Percentiles rank a stretch among this genome's conserved stretches.
Evolutionary conservation across 1,140 invertebrate species (phyloP).

Genomic region (Orius laevigatus): DNA sequence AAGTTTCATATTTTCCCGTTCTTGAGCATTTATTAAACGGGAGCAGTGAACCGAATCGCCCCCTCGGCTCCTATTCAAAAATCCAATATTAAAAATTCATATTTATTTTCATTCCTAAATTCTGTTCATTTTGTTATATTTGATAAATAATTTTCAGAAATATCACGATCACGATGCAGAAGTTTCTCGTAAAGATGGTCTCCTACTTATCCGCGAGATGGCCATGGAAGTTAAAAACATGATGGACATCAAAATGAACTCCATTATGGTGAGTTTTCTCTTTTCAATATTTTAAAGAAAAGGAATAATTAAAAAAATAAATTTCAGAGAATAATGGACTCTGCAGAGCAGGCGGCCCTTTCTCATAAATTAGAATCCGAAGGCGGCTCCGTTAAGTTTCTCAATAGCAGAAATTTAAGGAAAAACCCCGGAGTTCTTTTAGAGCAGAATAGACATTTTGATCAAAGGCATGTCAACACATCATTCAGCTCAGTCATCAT

Average conservation of each 20-base stretch:
- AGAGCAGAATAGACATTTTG: conserved; percentile 48
- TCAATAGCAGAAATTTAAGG: conserved; percentile 18
- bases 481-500: conserved; percentile 76
- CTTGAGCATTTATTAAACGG: background rate
- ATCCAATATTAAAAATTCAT: background rate
- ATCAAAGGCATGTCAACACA: conserved; percentile 67
- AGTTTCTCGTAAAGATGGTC: conserved; percentile 59
- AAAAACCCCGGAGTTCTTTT: conserved; percentile 16
- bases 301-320: background rate
- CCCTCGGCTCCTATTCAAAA: background rate
- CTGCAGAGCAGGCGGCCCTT: conserved; percentile 67
- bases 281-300: background rate
- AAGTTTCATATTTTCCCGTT: background rate
- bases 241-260: conserved; percentile 79
- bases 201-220: conserved; percentile 63
- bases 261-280: conserved; percentile 58
- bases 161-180: conserved; percentile 55
- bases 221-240: conserved; percentile 73
- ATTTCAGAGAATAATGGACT: conserved; percentile 68
- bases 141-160: conserved; percentile 37
- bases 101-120: background rate
- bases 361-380: conserved; percentile 34
- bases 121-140: too few species aligned
- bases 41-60: background rate
- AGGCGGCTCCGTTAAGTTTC: conserved; percentile 19